Conservation (phyloP, 2,113 vertebrate genomes). For the Cepphus grylle region DNA sequence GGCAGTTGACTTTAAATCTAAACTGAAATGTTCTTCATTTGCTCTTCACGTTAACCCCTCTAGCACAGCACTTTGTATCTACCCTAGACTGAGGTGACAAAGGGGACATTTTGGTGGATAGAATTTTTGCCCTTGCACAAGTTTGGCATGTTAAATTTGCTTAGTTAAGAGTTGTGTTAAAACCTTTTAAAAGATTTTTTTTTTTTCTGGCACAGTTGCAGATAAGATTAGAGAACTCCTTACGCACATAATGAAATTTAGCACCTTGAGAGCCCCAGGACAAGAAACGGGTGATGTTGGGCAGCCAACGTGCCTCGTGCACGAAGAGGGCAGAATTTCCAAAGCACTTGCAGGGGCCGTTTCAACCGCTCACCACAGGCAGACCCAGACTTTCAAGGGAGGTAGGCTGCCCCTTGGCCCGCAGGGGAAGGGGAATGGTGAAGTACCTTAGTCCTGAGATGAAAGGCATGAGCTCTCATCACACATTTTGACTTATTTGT, state of each 20-base stretch:
- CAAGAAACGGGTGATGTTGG: not conserved
- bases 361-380: not conserved
- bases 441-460: not conserved
- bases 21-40: not conserved
- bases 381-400: not conserved
- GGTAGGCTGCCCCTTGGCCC: not conserved
- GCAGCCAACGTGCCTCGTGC: not conserved
- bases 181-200: not conserved
- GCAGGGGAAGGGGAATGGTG: not conserved
- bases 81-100: not conserved
- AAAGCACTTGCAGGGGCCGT: not conserved
- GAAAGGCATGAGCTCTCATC: not conserved
- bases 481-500: not conserved
- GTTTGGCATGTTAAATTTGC: not conserved
- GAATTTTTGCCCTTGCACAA: not conserved
- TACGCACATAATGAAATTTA: not conserved
- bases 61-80: not conserved
- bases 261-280: not conserved
- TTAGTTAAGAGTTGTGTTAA: not conserved
- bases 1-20: not conserved
- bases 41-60: not conserved
- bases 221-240: not conserved
- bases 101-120: not conserved
- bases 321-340: not conserved
- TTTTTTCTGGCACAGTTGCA: not conserved